phyloP scores from a whole-genome alignment of 2,797 vertebrate species.

The Mormyrus proboscirostris region DNA sequence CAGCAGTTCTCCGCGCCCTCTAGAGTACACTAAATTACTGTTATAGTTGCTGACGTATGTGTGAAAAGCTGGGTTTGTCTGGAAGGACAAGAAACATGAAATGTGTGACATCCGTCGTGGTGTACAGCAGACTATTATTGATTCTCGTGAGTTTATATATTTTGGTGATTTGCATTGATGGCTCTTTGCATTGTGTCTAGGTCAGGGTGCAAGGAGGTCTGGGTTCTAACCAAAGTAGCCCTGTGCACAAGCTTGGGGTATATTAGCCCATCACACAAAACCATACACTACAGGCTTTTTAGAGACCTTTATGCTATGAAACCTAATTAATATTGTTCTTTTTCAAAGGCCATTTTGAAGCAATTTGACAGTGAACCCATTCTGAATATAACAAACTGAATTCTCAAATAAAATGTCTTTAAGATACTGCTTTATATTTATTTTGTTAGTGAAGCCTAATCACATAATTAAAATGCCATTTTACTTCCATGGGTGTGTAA shows the following conservation, averaged over 20 bases:
- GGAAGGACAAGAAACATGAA: not conserved
- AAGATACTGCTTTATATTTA: not conserved
- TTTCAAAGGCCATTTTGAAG: not conserved
- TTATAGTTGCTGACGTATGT: not conserved
- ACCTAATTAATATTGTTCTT: not conserved
- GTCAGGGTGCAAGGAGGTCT: not conserved
- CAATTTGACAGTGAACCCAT: not conserved
- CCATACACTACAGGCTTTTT: not conserved
- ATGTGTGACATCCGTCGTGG: not conserved
- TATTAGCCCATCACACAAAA: not conserved
- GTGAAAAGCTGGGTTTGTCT: not conserved
- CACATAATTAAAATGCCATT: not conserved
- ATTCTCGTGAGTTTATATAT: not conserved
- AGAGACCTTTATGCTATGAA: not conserved
- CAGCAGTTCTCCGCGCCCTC: not conserved
- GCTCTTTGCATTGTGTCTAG: not conserved
- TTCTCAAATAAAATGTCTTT: not conserved
- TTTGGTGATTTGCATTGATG: not conserved
- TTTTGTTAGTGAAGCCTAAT: not conserved
- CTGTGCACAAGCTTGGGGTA: not conserved
- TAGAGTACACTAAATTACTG: not conserved
- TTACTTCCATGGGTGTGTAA: not conserved
- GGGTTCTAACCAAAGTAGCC: not conserved
- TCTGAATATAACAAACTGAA: not conserved
- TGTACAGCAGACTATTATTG: not conserved